Evolutionary conservation across 2,888 invertebrate species (phyloP).

Genomic region (Dryadula phaetusa): DNA sequence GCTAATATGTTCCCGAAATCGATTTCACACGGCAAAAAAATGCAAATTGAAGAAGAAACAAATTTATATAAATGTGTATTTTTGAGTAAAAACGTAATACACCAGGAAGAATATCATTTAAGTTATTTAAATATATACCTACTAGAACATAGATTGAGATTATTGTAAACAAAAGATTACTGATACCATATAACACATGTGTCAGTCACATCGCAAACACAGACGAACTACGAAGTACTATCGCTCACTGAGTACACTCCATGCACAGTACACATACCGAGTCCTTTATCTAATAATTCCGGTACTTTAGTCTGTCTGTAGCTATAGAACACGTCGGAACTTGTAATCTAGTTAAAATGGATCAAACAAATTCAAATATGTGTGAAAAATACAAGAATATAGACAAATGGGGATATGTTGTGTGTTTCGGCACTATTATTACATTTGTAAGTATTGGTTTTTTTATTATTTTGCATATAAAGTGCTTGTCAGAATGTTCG

Average conservation of each 20-base stretch:
- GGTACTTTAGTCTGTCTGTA: conserved; percentile 32
- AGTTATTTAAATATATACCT: too few species aligned
- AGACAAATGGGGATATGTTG: conserved; percentile 86
- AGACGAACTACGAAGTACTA: conserved; percentile 30
- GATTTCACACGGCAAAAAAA: too few species aligned
- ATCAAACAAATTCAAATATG: conserved; percentile 39
- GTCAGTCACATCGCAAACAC: conserved; percentile 16
- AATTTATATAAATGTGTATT: too few species aligned
- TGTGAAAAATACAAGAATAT: conserved; percentile 44
- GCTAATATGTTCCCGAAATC: too few species aligned
- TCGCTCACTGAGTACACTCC: conserved; percentile 18
- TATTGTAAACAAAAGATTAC: conserved; percentile 12
- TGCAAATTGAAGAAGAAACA: too few species aligned
- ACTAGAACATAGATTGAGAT: neutral
- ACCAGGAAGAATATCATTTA: neutral
- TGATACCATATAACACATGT: neutral
- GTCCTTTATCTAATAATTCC: conserved; percentile 33
- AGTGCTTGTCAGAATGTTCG: neutral
- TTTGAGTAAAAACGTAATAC: neutral
- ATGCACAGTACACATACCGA: conserved; percentile 2
- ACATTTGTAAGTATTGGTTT: conserved; percentile 83
- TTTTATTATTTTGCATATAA: neutral
- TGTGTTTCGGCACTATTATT: conserved; percentile 85
- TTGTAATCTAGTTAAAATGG: conserved; percentile 34
- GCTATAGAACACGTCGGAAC: conserved; percentile 22